phyloP scores from a whole-genome alignment of 2,888 invertebrate species.

The Glaucopsyche alexis region DNA sequence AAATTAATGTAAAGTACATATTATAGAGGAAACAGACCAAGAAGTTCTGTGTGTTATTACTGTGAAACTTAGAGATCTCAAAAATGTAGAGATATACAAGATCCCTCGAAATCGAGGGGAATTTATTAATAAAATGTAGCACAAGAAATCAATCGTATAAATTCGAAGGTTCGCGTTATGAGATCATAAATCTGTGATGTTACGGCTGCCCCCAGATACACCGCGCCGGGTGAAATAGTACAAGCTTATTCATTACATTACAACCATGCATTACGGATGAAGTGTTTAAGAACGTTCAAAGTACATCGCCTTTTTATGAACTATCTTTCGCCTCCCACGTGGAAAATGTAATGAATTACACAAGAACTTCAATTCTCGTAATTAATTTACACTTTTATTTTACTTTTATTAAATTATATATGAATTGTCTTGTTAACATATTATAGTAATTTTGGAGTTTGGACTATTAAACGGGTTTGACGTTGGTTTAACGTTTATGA shows the following conservation, averaged over 20 bases:
- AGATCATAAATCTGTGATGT: constrained; percentile 72
- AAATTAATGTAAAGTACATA: no score
- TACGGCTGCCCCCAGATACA: constrained; percentile 44
- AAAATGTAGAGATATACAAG: neutral
- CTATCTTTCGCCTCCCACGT: constrained; percentile 21
- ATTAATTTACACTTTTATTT: no score
- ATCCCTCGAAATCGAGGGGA: constrained; percentile 2
- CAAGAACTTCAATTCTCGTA: neutral
- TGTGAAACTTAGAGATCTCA: neutral
- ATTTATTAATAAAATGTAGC: constrained; percentile 40
- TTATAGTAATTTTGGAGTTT: no score
- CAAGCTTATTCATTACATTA: constrained; percentile 61
- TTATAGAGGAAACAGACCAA: no score
- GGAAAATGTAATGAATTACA: constrained; percentile 4
- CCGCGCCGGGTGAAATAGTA: constrained; percentile 53
- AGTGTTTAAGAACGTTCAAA: constrained; percentile 38
- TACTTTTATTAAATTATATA: no score
- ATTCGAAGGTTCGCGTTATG: constrained; percentile 67
- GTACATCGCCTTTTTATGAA: constrained; percentile 31
- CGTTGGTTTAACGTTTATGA: no score
- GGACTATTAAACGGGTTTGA: no score
- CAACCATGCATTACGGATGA: constrained; percentile 43
- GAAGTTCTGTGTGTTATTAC: no score
- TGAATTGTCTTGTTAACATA: no score
- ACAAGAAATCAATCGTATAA: constrained; percentile 71